Evolutionary conservation across 2,797 vertebrate genomes (phyloP).

Genomic region (Intellagama lesueurii): DNA sequence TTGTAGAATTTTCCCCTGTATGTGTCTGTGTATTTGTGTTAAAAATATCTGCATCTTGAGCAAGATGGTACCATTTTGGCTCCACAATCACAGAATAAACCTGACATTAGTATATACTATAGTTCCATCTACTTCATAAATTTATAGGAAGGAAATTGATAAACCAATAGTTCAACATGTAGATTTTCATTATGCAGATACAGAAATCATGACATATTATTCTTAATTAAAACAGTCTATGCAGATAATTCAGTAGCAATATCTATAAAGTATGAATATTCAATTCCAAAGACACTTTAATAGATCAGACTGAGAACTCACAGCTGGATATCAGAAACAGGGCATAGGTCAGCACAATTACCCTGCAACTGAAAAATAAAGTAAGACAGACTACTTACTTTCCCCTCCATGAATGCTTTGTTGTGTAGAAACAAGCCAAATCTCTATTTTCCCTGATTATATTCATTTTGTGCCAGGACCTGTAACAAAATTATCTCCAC

Average conservation of each 20-base stretch:
- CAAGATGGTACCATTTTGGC: not conserved
- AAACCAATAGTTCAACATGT: not conserved
- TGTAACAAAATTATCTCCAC: constrained; percentile 76
- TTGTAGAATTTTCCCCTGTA: not conserved
- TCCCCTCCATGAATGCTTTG: constrained; percentile 99
- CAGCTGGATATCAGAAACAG: not conserved
- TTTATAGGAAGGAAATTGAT: not conserved
- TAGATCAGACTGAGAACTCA: not conserved
- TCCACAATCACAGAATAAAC: not conserved
- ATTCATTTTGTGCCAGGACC: constrained; percentile 95
- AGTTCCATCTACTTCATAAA: not conserved
- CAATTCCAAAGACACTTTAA: not conserved
- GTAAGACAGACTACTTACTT: constrained; percentile 86
- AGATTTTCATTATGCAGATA: not conserved
- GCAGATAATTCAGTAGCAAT: not conserved
- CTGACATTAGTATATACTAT: not conserved
- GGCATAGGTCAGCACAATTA: too few species aligned
- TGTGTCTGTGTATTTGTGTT: not conserved
- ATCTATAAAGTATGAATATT: constrained; percentile 5
- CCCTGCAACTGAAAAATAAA: not conserved
- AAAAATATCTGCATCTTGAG: not conserved
- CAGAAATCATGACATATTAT: constrained; percentile 1
- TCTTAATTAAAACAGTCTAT: not conserved
- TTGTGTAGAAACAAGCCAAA: constrained; percentile 99
- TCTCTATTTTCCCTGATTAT: constrained; percentile 98